Conservation (phyloP, 2,888 invertebrate species). For the Pterostichus niger region DNA sequence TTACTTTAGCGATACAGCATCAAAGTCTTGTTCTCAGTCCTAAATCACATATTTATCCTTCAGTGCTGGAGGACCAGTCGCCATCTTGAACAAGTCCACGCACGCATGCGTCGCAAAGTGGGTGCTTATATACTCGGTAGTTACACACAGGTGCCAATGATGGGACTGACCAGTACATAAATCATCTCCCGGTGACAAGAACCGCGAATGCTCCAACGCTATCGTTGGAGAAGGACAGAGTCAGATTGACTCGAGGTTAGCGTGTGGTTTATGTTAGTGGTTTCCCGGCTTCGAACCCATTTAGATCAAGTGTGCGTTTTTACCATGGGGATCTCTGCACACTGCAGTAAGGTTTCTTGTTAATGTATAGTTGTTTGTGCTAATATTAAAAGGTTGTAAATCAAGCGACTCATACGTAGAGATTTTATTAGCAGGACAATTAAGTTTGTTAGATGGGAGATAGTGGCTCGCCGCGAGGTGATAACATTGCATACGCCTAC, state of each 20-base stretch:
- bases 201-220: background rate
- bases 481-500: constrained; percentile 53
- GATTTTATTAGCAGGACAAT: constrained; percentile 38
- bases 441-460: constrained; percentile 49
- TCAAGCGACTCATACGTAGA: constrained; percentile 35
- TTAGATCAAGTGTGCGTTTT: constrained; percentile 53
- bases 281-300: constrained; percentile 53
- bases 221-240: background rate
- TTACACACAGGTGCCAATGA: constrained; percentile 66
- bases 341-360: background rate
- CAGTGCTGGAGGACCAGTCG: background rate
- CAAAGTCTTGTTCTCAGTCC: constrained; percentile 2
- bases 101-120: constrained; percentile 57
- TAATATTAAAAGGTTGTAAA: constrained; percentile 38
- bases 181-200: constrained; percentile 48
- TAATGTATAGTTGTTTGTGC: constrained; percentile 28
- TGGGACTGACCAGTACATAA: constrained; percentile 61
- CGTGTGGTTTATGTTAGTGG: constrained; percentile 58
- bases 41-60: constrained; percentile 47
- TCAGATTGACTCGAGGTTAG: constrained; percentile 42
- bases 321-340: background rate
- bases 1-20: constrained; percentile 23
- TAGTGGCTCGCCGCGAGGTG: constrained; percentile 38
- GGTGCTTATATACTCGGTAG: constrained; percentile 65
- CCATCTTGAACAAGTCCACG: constrained; percentile 8